phyloP scores from a whole-genome alignment of 2,797 vertebrate species.

The Xerus rutilus region DNA sequence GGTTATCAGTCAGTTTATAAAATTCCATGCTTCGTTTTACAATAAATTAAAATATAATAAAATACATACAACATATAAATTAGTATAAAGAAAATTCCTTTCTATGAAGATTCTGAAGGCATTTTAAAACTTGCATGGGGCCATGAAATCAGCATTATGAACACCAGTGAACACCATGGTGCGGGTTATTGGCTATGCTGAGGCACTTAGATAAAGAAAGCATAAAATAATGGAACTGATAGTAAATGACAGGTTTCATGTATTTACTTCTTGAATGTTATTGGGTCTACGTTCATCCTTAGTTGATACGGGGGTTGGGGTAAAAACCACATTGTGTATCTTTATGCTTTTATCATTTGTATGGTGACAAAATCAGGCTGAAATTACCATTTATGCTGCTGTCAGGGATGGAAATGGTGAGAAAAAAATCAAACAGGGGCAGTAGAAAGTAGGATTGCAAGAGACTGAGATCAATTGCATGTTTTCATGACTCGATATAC shows the following conservation, averaged over 20 bases:
- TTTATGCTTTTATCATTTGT: background rate
- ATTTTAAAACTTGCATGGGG: constrained; percentile 25
- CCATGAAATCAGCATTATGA: constrained; percentile 55
- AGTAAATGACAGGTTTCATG: background rate
- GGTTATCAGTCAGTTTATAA: constrained; percentile 29
- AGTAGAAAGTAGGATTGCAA: background rate
- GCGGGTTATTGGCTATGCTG: background rate
- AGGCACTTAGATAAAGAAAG: constrained; percentile 13
- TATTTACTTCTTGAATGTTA: background rate
- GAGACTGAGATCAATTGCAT: background rate
- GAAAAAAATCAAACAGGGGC: background rate
- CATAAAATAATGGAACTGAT: background rate
- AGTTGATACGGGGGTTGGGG: background rate
- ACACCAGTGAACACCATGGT: background rate
- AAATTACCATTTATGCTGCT: constrained; percentile 36
- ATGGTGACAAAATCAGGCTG: background rate
- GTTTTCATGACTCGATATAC: background rate
- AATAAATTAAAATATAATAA: constrained; percentile 17
- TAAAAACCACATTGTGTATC: constrained; percentile 1
- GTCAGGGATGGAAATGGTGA: background rate
- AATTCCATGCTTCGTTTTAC: constrained; percentile 37
- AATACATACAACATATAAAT: constrained; percentile 18
- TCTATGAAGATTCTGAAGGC: constrained; percentile 37
- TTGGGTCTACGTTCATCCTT: background rate
- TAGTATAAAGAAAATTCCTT: constrained; percentile 33